A percentile compares a stretch with the other conserved stretches of the same genome.
Conservation (phyloP, 2,797 vertebrate genomes). For the Parauchenoglanis punctatus region DNA sequence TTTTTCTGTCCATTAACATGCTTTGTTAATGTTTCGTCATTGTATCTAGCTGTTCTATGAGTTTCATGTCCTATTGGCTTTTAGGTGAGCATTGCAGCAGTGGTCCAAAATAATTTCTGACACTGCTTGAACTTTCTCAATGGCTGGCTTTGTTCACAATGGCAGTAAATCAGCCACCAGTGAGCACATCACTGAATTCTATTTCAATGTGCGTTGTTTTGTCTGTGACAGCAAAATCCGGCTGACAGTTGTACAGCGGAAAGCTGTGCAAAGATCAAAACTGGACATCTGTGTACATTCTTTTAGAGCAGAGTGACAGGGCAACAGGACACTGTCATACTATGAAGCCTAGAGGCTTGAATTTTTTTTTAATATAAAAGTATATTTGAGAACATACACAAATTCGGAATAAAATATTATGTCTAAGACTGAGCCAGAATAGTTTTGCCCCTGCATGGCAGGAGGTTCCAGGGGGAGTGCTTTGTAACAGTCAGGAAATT, state of each 20-base stretch:
- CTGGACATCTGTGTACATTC: not conserved
- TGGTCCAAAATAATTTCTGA: not conserved
- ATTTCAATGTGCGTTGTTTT: not conserved
- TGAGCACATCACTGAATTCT: not conserved
- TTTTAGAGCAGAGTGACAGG: not conserved
- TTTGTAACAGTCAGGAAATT: not conserved
- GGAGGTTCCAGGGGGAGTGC: not conserved
- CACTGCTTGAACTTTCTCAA: not conserved
- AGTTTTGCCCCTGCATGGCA: not conserved
- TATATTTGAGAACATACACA: not conserved
- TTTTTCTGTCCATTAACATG: not conserved
- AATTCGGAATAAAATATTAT: not conserved
- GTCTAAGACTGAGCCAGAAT: not conserved
- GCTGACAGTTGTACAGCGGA: not conserved
- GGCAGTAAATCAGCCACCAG: not conserved
- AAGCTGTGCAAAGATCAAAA: not conserved
- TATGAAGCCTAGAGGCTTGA: not conserved
- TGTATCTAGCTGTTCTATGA: not conserved
- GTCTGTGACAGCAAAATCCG: not conserved
- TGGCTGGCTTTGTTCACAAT: not conserved
- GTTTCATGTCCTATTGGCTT: not conserved
- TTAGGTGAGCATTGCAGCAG: not conserved
- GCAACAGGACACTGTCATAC: not conserved
- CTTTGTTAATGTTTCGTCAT: not conserved
- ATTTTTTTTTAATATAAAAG: not conserved